Evolutionary conservation across 2,888 invertebrate genomes (phyloP).

Genomic region (Nipponacmea schrenckii): DNA sequence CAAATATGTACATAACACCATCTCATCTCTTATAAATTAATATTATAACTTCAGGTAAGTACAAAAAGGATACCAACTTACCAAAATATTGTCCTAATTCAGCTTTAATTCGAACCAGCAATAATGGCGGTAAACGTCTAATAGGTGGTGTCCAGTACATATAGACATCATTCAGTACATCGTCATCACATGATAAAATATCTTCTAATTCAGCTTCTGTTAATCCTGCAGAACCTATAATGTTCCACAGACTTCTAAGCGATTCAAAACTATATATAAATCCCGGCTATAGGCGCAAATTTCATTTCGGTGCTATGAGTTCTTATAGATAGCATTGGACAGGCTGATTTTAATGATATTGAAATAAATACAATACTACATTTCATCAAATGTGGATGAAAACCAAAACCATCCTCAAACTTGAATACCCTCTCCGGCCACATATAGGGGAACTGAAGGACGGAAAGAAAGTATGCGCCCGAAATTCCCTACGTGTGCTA

Average conservation of each 20-base stretch:
- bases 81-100: conserved; percentile 52
- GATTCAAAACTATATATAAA: too few species aligned
- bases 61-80: conserved; percentile 22
- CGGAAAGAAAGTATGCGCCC: too few species aligned
- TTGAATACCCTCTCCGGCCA: too few species aligned
- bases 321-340: too few species aligned
- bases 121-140: conserved; percentile 55
- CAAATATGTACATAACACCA: not conserved
- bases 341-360: too few species aligned
- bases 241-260: too few species aligned
- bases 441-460: too few species aligned
- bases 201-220: conserved; percentile 60
- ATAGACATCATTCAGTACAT: conserved; percentile 61
- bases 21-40: not conserved
- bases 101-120: conserved; percentile 51
- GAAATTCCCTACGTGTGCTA: too few species aligned
- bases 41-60: not conserved
- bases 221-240: conserved; percentile 50
- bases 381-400: too few species aligned
- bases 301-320: too few species aligned
- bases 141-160: conserved; percentile 62
- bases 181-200: conserved; percentile 59
- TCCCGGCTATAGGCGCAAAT: not conserved
- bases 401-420: too few species aligned
- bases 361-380: too few species aligned